These are phyloP conservation scores for Carettochelys insculpta DNA, from an alignment of 2,113 vertebrate species.

Conservation along the genomic window DNA sequence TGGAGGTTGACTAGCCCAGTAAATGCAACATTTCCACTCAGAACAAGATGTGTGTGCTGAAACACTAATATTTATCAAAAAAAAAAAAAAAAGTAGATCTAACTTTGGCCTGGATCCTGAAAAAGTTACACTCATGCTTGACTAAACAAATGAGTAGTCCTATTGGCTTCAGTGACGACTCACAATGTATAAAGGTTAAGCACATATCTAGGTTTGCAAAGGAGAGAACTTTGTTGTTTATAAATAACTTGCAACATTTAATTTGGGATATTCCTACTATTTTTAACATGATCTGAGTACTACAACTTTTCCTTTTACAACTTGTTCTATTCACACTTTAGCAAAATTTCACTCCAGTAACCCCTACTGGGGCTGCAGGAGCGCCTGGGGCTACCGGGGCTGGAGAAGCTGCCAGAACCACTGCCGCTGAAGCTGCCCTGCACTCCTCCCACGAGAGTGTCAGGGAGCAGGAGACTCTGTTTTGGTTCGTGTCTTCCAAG, in stretches of 20 bases:
- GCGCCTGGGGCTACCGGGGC: too few relatives aligned
- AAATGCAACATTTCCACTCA: constrained; percentile 50
- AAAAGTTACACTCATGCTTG: background rate
- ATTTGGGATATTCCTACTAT: background rate
- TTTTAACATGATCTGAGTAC: background rate
- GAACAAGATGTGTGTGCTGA: background rate
- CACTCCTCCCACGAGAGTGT: too few relatives aligned
- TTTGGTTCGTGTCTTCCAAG: too few relatives aligned
- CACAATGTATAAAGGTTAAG: accelerated
- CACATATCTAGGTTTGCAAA: background rate
- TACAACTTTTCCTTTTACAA: background rate
- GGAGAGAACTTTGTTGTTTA: background rate
- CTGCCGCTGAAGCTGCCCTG: too few relatives aligned
- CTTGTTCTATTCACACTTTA: background rate
- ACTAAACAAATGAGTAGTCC: background rate
- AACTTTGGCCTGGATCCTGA: background rate
- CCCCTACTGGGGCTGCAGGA: too few relatives aligned
- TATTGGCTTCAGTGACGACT: background rate
- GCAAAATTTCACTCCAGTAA: background rate
- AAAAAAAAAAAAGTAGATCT: background rate
- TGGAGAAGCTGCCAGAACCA: too few relatives aligned
- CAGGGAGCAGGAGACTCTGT: too few relatives aligned
- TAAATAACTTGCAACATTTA: background rate
- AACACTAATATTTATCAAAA: background rate
- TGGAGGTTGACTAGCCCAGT: background rate